A percentile compares a stretch with the other conserved stretches of the same genome.
These are phyloP conservation scores for Psammodynastes pulverulentus DNA, from an alignment of 2,113 vertebrate genomes.

Conservation along the genomic window DNA sequence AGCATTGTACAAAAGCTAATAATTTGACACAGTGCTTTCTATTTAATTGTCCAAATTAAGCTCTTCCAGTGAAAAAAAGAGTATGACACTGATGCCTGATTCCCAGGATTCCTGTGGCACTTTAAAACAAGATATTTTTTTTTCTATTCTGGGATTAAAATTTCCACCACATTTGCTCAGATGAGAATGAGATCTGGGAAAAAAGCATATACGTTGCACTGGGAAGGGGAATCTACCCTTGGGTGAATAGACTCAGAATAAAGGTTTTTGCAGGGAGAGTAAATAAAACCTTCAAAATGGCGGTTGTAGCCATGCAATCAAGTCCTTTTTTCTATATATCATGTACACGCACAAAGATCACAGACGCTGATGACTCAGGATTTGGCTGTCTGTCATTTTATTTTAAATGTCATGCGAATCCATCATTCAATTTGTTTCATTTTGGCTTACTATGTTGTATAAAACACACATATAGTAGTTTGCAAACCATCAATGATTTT, in stretches of 20 bases:
- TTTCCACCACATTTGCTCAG: not conserved
- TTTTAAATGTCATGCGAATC: not conserved
- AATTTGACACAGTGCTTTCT: not conserved
- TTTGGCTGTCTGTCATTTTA: not conserved
- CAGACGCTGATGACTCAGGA: not conserved
- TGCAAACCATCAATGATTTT: not conserved
- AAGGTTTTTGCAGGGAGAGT: not conserved
- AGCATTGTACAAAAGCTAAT: not conserved
- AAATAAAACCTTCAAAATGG: not conserved
- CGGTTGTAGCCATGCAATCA: not conserved
- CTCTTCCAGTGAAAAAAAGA: not conserved
- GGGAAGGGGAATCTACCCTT: not conserved
- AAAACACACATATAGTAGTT: not conserved
- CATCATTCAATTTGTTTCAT: not conserved
- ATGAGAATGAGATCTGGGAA: not conserved
- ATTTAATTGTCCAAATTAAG: not conserved
- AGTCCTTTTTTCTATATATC: not conserved
- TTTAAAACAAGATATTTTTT: not conserved
- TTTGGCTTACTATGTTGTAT: not conserved
- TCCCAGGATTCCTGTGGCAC: not conserved
- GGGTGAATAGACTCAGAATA: not conserved
- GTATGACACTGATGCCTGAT: not conserved
- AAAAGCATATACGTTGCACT: not conserved
- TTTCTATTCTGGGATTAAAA: not conserved
- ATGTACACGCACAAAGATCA: not conserved